Percentiles rank a stretch among this genome's conserved stretches.
Evolutionary conservation across 2,113 vertebrate genomes (phyloP).

Genomic region (Alligator sinensis): DNA sequence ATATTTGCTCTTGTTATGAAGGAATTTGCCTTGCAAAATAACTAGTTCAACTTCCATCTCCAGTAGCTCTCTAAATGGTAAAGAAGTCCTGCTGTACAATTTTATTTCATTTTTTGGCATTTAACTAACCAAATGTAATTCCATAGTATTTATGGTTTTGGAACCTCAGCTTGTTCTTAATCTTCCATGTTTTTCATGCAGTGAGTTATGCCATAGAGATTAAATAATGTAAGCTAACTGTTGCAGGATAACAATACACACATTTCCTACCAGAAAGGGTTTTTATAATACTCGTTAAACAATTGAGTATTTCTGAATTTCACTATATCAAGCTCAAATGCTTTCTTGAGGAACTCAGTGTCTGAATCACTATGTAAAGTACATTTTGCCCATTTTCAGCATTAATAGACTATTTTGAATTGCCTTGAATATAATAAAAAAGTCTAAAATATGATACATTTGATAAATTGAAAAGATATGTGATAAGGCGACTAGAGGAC

Average conservation of each 20-base stretch:
- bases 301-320: neutral
- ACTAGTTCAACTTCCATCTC: neutral
- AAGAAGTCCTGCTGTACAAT: neutral
- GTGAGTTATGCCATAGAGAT: neutral
- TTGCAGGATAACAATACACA: neutral
- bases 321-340: neutral
- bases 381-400: neutral
- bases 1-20: too few species aligned
- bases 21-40: neutral
- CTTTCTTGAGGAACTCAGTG: neutral
- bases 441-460: neutral
- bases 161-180: neutral
- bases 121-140: neutral
- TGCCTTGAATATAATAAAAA: neutral
- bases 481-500: neutral
- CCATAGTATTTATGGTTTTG: neutral
- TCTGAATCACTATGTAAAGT: neutral
- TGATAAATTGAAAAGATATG: neutral
- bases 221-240: rapidly evolving
- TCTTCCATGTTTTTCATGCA: neutral
- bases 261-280: neutral
- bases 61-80: neutral
- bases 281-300: neutral
- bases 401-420: neutral
- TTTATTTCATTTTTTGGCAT: neutral